Base-by-base conservation (phyloP, 2,797 vertebrate genomes). In the Sciaenops ocellatus region DNA sequence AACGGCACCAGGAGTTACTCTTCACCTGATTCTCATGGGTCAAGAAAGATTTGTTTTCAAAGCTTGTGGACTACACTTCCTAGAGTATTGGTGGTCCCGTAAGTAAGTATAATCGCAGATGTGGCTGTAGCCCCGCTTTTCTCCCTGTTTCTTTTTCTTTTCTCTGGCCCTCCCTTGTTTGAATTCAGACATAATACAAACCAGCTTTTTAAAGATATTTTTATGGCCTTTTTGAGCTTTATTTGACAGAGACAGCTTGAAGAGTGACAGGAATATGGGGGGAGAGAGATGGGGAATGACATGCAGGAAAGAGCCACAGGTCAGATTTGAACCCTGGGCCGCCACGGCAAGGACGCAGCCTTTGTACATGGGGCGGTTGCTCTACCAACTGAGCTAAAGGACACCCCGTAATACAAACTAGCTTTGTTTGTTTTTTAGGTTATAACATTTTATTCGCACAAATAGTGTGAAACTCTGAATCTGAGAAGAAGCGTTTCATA, bases 21-120 rank as follows among this genome's bases (percentile, higher is more conserved):
- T 73, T 87, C 63, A 85, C 65, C 71, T 74, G 63, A 82, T 72
- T 84, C 70, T 71, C 76, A 28, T 47, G 46, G 73, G 79, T 90
- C 72, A 79, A 76, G 54, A 79, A 50, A 59, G 71, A 81, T 89
- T 90, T 89, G 83, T 88, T 84, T 87, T 88, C 66, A 84, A 76
- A 94, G 79, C 82, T 80, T 69, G 77, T 24, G 70, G 86, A 72
- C 76, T 84, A 51, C 79, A 88, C 84, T 92, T 95, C 90, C 92
- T 89, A 51, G 48, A 87, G 67, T 69, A 67, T 76, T 90, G 92
- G 92, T 95, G 94, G 93, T 94, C 94, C 79, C 12, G 3, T 70
- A 26, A 63, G 63, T 85, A 83, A 93, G 88, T 89, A 66, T 67
- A 89, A 92, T 87, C 90, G 89, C 93, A 96, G 94, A 94, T 94